Evolutionary conservation across 2,888 invertebrate genomes (phyloP), one percentile per base, ranked within the genome.

Genomic region (Drosophila gaucha): DNA sequence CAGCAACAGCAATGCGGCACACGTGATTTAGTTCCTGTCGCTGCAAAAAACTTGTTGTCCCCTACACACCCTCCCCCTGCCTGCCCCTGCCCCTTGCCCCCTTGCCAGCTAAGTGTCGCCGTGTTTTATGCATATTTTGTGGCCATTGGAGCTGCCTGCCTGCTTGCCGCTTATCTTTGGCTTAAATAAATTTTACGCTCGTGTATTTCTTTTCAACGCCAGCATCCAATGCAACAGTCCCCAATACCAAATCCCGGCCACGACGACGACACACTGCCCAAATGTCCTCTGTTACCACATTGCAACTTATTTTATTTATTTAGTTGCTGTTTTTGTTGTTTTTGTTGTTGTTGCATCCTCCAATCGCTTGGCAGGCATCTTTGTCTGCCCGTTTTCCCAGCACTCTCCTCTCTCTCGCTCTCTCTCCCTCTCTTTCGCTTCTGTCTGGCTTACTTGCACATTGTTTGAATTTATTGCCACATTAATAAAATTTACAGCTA

Each of bases 401-500:
- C 49, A 30, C 50, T 28, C 31, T 8, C 14, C 2, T 8, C n/a
- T 22, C 18, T 2, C 8, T 2, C 20, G 8, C 8, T 9, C n/a
- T 4, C 9, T 14, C 44, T 12, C 28, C 20, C n/a, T 1, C 30
- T 10, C 35, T 22, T 36, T 31, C 43, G 8, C 30, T 4, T 1
- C 4, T 66, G 70, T 63, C 74, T 74, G 52, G 65, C 33, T 78
- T 58, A 63, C 70, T 69, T 85, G 73, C 69, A 69, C 71, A 74
- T 77, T 78, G 71, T 69, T 76, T 80, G 68, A 80, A 87, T 87
- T 89, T 88, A 86, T 87, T 67, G 77, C 69, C 80, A 80, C 85
- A 88, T 88, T 88, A 88, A 74, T 79, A 72, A 86, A 86, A 82
- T 89, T 86, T 89, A 89, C 89, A 88, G 78, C 89, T 86, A 86